Percentiles rank a stretch among this genome's conserved stretches.
These are phyloP conservation scores for Sinonovacula constricta DNA, from an alignment of 1,140 invertebrate species.

Conservation along the genomic window DNA sequence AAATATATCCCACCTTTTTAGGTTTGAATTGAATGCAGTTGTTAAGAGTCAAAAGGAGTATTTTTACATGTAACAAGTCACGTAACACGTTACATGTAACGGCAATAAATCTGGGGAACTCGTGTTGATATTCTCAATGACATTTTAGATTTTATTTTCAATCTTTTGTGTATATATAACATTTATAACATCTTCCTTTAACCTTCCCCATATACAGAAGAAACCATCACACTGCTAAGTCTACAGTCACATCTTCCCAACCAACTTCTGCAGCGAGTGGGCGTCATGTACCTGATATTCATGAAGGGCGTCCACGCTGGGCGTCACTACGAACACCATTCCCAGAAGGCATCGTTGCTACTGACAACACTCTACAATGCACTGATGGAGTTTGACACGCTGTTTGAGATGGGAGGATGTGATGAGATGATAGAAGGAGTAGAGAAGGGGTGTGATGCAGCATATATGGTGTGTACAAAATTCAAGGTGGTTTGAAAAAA, in stretches of 20 bases:
- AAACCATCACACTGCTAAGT: slow-evolving; percentile 53
- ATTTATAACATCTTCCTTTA: too few species aligned
- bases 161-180: too few species aligned
- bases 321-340: slow-evolving; percentile 37
- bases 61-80: too few species aligned
- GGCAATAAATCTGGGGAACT: too few species aligned
- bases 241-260: slow-evolving; percentile 50
- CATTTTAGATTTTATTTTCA: too few species aligned
- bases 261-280: slow-evolving; percentile 59
- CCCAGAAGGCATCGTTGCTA: slow-evolving; percentile 58
- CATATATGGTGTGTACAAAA: slow-evolving; percentile 46
- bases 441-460: neutral
- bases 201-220: too few species aligned
- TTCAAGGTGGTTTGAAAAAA: neutral
- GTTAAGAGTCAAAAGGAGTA: too few species aligned
- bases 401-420: slow-evolving; percentile 16
- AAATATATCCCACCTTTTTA: too few species aligned
- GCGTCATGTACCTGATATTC: slow-evolving; percentile 60
- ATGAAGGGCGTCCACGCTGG: slow-evolving; percentile 54
- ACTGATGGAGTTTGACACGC: slow-evolving; percentile 51
- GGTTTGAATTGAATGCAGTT: too few species aligned
- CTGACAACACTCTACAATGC: slow-evolving; percentile 63
- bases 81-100: too few species aligned
- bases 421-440: neutral
- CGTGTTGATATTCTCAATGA: too few species aligned